These are phyloP conservation scores for Drosophila sordidula DNA, from an alignment of 2,888 invertebrate species.

Conservation along the genomic window DNA sequence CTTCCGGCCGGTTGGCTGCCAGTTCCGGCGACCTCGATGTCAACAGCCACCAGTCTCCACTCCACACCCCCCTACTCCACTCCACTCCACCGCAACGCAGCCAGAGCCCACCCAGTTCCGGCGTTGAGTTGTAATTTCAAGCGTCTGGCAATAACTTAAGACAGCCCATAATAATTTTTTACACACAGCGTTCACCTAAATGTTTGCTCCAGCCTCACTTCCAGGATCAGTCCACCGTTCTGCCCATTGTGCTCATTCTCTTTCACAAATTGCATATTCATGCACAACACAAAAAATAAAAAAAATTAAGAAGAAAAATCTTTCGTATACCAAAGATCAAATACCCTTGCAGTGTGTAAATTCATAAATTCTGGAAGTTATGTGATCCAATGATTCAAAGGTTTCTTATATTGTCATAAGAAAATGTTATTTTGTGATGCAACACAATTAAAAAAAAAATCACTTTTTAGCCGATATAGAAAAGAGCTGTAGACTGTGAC, in stretches of 20 bases:
- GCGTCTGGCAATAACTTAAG: slow-evolving; percentile 52
- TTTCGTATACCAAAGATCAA: not conserved
- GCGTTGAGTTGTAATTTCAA: slow-evolving; percentile 46
- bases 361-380: no score
- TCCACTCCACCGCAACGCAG: no score
- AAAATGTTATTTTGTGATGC: no score
- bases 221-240: slow-evolving; percentile 30
- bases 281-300: slow-evolving; percentile 38
- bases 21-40: slow-evolving; percentile 62
- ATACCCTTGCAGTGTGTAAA: not conserved
- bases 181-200: slow-evolving; percentile 15
- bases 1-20: slow-evolving; percentile 45
- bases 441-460: no score
- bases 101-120: slow-evolving; percentile 16
- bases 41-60: slow-evolving; percentile 24
- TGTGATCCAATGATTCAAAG: no score
- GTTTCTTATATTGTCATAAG: no score
- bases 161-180: slow-evolving; percentile 22
- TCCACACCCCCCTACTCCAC: not conserved
- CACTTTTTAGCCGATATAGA: no score
- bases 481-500: no score
- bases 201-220: slow-evolving; percentile 32
- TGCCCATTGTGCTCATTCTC: slow-evolving; percentile 39
- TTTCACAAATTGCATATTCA: slow-evolving; percentile 72
- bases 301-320: not conserved